These are phyloP conservation scores for Triplophysa dalaica DNA, from an alignment of 2,113 vertebrate genomes.

Conservation along the genomic window DNA sequence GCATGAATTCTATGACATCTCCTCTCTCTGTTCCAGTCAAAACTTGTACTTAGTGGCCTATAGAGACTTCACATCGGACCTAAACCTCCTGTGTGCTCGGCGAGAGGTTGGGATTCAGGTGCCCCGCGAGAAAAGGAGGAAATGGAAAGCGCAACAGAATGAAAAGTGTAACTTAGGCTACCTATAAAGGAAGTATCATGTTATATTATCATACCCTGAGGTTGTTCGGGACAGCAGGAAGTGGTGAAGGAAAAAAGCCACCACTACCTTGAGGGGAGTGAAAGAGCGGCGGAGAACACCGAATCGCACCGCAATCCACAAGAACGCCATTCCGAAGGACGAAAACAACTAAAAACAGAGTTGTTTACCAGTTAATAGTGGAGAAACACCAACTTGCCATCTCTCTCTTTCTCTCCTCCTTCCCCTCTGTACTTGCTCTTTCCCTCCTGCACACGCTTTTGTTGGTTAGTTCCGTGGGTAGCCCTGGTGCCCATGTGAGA, in stretches of 20 bases:
- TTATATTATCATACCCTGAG: neutral
- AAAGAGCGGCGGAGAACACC: constrained; percentile 35
- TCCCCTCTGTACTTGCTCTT: constrained; percentile 15
- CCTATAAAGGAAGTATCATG: neutral
- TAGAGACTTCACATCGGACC: constrained; percentile 11
- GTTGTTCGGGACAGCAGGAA: constrained; percentile 53
- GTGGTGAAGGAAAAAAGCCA: constrained; percentile 42
- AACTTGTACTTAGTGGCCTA: constrained; percentile 10
- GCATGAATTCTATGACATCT: constrained; percentile 41
- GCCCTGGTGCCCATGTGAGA: constrained; percentile 70
- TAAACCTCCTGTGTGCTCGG: neutral
- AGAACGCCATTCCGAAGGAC: constrained; percentile 49
- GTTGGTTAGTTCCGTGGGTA: constrained; percentile 75
- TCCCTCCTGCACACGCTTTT: constrained; percentile 59
- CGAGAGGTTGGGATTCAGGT: neutral
- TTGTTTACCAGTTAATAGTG: constrained; percentile 76
- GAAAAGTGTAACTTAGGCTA: neutral
- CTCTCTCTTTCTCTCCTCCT: neutral
- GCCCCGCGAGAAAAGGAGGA: neutral
- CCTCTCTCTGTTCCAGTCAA: constrained; percentile 17
- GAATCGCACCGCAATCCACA: constrained; percentile 56
- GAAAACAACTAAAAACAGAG: constrained; percentile 64
- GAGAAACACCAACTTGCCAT: constrained; percentile 49
- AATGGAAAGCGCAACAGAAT: neutral
- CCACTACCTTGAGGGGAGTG: constrained; percentile 53